These are phyloP conservation scores for Hyles vespertilio DNA, from an alignment of 1,140 invertebrate genomes.

Conservation along the genomic window DNA sequence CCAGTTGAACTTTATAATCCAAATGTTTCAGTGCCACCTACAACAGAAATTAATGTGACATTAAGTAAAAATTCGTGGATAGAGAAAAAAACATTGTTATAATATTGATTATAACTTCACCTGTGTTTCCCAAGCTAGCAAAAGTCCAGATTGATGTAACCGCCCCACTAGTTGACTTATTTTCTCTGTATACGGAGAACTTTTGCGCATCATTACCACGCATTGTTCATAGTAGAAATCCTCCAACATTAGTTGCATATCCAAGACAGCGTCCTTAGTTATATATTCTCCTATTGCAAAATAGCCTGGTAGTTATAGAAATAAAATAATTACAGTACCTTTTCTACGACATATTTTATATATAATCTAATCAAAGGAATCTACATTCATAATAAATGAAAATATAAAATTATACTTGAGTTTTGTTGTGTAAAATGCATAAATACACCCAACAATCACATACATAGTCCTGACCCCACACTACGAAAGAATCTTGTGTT, in stretches of 20 bases:
- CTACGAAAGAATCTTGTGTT: no score
- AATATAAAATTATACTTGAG: no score
- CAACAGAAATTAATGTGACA: neutral
- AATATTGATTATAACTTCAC: conserved; percentile 19
- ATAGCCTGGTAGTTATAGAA: conserved; percentile 49
- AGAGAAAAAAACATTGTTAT: no score
- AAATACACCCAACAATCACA: no score
- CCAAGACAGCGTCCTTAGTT: conserved; percentile 65
- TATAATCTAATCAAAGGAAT: neutral
- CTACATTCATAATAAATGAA: neutral
- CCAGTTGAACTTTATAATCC: conserved; percentile 65
- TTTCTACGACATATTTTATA: neutral
- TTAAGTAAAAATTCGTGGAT: no score
- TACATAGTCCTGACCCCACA: no score
- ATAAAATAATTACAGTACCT: neutral
- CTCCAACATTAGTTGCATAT: conserved; percentile 74
- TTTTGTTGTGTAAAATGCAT: no score
- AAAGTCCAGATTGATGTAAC: conserved; percentile 61
- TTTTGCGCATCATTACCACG: conserved; percentile 76
- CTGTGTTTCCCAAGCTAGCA: conserved; percentile 70
- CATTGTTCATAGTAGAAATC: conserved; percentile 78
- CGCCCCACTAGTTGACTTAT: conserved; percentile 59
- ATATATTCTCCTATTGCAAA: conserved; percentile 78
- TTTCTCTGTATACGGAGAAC: conserved; percentile 67
- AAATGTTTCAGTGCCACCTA: conserved; percentile 67